Percentiles rank a stretch among this genome's conserved stretches.
These are phyloP conservation scores for Melanchra persicariae DNA, from an alignment of 2,888 invertebrate genomes.

Conservation along the genomic window DNA sequence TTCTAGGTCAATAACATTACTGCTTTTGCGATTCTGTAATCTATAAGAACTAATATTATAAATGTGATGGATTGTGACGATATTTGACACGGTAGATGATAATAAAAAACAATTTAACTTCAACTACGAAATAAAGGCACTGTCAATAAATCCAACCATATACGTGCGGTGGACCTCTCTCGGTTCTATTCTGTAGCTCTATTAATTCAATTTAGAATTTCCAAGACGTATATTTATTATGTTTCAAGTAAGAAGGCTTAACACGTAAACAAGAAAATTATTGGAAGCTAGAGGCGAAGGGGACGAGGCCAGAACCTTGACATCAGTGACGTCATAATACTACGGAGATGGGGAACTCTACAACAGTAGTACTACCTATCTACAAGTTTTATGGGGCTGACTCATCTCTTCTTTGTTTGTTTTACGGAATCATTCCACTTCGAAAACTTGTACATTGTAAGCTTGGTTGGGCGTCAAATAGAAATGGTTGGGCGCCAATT, in stretches of 20 bases:
- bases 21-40: constrained; percentile 38
- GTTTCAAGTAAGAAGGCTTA: constrained; percentile 7
- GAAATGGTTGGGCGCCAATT: constrained; percentile 19
- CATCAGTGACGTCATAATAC: constrained; percentile 55
- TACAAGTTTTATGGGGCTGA: constrained; percentile 37
- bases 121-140: constrained; percentile 1
- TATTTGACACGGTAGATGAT: too few species aligned
- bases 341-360: constrained; percentile 40
- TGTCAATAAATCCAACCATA: background rate
- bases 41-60: too few species aligned
- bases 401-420: constrained; percentile 17
- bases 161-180: background rate
- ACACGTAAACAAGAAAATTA: constrained; percentile 37
- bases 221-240: background rate
- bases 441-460: background rate
- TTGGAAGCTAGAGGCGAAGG: constrained; percentile 15
- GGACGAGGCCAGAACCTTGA: constrained; percentile 47
- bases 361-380: constrained; percentile 34
- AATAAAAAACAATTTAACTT: background rate
- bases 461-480: constrained; percentile 13
- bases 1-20: constrained; percentile 65
- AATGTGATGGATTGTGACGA: too few species aligned
- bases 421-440: constrained; percentile 4
- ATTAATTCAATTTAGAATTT: background rate
- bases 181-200: background rate